These are phyloP conservation scores for Neocrepidodera transversa DNA, from an alignment of 2,888 invertebrate species.

Conservation along the genomic window DNA sequence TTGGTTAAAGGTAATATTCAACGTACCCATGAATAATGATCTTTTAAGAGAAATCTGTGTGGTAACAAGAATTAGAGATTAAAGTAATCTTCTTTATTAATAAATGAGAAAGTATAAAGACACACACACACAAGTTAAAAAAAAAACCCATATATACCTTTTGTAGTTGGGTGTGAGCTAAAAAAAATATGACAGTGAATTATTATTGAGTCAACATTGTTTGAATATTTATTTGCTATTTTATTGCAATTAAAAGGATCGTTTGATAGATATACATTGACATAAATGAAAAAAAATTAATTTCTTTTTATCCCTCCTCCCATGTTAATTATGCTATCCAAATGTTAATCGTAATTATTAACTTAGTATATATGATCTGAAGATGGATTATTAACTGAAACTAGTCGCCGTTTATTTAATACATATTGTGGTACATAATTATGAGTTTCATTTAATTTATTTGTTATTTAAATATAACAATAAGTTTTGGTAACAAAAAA, in stretches of 20 bases:
- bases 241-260: not conserved
- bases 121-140: not conserved
- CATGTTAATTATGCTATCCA: no score
- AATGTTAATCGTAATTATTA: no score
- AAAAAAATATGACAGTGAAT: constrained; percentile 27
- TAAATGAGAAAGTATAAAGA: constrained; percentile 25
- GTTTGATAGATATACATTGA: no score
- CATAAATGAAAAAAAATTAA: no score
- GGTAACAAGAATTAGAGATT: constrained; percentile 25
- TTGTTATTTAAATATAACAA: no score
- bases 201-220: constrained; percentile 21
- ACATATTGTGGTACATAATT: no score
- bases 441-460: no score
- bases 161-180: constrained; percentile 14
- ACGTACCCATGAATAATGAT: constrained; percentile 25
- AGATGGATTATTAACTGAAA: no score
- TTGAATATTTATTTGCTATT: constrained; percentile 13
- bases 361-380: no score
- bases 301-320: no score
- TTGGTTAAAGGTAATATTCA: constrained; percentile 18
- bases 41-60: constrained; percentile 23
- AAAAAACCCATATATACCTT: not conserved
- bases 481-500: no score
- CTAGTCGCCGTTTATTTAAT: no score
- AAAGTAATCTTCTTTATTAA: constrained; percentile 24